phyloP scores from a whole-genome alignment of 1,140 invertebrate species.

The Drosophila melanica region DNA sequence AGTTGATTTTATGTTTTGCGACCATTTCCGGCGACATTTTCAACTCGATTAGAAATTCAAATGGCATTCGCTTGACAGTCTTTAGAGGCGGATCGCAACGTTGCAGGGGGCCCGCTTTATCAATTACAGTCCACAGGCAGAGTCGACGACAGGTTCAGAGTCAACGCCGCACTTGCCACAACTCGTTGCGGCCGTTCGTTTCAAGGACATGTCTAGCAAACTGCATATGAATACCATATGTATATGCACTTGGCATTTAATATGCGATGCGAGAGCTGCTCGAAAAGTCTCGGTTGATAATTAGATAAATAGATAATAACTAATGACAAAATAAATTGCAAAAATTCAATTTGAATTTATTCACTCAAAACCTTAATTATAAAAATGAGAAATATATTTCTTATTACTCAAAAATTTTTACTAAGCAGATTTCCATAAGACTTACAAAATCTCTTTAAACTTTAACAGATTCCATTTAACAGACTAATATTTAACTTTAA shows the following conservation, averaged over 20 bases:
- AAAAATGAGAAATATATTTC: too few relatives aligned
- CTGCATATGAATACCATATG: constrained; percentile 12
- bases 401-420: too few relatives aligned
- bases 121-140: constrained; percentile 45
- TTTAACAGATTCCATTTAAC: too few relatives aligned
- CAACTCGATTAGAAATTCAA: constrained; percentile 69
- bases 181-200: constrained; percentile 24
- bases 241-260: constrained; percentile 38
- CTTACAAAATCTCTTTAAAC: too few relatives aligned
- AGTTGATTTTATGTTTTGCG: constrained; percentile 45
- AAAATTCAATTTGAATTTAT: too few relatives aligned
- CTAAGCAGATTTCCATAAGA: too few relatives aligned
- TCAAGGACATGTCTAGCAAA: constrained; percentile 43
- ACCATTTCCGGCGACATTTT: constrained; percentile 53
- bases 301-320: too few relatives aligned
- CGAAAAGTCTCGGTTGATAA: too few relatives aligned
- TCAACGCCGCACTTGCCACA: constrained; percentile 37
- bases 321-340: too few relatives aligned
- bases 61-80: constrained; percentile 47
- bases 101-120: constrained; percentile 21
- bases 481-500: too few relatives aligned
- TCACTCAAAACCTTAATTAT: too few relatives aligned
- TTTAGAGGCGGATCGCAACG: not conserved
- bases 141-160: constrained; percentile 34
- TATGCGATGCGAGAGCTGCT: constrained; percentile 28